Conservation (phyloP, 2,797 vertebrate species). For the Leptatherina wallacei region DNA sequence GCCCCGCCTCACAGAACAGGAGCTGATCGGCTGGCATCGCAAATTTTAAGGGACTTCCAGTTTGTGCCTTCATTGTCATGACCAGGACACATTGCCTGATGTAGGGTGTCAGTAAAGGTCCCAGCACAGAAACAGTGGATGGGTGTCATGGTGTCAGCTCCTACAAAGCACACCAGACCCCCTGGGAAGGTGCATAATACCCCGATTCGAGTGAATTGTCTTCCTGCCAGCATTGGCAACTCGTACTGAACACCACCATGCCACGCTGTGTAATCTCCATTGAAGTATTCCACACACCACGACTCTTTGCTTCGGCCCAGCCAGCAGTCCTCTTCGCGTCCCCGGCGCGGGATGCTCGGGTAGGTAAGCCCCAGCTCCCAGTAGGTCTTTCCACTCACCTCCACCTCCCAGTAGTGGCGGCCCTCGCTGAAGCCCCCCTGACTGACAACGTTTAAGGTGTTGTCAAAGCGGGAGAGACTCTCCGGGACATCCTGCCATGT, state of each 20-base stretch:
- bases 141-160: conserved; percentile 70
- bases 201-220: conserved; percentile 66
- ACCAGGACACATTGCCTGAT: conserved; percentile 69
- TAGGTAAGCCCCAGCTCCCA: conserved; percentile 81
- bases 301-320: conserved; percentile 65
- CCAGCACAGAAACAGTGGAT: conserved; percentile 71
- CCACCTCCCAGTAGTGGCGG: conserved; percentile 78
- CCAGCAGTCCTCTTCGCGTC: conserved; percentile 73
- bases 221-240: conserved; percentile 59
- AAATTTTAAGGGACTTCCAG: conserved; percentile 65
- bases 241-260: conserved; percentile 62
- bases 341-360: conserved; percentile 71
- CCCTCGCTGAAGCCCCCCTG: conserved; percentile 63
- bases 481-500: conserved; percentile 76
- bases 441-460: conserved; percentile 49
- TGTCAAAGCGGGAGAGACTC: conserved; percentile 52
- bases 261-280: conserved; percentile 71
- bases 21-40: conserved; percentile 54
- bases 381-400: conserved; percentile 77
- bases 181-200: conserved; percentile 71
- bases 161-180: conserved; percentile 73
- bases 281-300: conserved; percentile 78
- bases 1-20: conserved; percentile 54
- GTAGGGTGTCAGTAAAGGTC: conserved; percentile 59
- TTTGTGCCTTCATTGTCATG: conserved; percentile 75